phyloP scores from a whole-genome alignment of 2,888 invertebrate species.

The Polylopha cassiicola region DNA sequence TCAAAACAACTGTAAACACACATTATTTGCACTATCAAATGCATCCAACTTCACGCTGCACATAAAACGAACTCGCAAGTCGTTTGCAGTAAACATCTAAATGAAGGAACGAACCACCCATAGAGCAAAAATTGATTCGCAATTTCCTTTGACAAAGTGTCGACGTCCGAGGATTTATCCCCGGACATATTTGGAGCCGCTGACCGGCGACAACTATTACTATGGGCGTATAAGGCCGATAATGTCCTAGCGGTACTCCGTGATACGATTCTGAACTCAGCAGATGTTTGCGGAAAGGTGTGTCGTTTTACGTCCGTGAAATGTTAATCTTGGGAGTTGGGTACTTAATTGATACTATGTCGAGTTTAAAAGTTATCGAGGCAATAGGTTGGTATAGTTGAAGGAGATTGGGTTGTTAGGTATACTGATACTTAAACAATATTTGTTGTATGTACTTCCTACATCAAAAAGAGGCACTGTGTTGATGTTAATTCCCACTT shows the following conservation, averaged over 20 bases:
- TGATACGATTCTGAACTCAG: conserved; percentile 19
- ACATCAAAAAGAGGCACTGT: too few species aligned
- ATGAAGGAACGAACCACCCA: conserved; percentile 21
- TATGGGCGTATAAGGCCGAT: conserved; percentile 21
- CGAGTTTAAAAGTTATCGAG: too few species aligned
- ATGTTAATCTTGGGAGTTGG: conserved; percentile 14
- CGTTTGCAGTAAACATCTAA: conserved; percentile 7
- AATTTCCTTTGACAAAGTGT: conserved; percentile 27
- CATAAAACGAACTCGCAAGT: conserved; percentile 2
- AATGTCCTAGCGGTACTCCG: conserved; percentile 25
- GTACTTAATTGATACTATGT: too few species aligned
- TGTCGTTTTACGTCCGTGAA: conserved; percentile 4
- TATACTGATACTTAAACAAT: too few species aligned
- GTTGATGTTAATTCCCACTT: too few species aligned
- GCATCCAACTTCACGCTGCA: conserved; percentile 3
- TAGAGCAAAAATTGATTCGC: conserved; percentile 26
- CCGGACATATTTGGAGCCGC: conserved; percentile 23
- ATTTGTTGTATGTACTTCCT: too few species aligned
- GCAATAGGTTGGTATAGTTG: too few species aligned
- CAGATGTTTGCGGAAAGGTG: conserved; percentile 6
- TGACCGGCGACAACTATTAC: conserved; percentile 20
- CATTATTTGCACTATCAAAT: conserved; percentile 4
- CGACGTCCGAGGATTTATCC: conserved; percentile 22
- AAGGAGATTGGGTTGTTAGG: too few species aligned
- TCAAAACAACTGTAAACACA: neutral